phyloP scores from a whole-genome alignment of 2,888 invertebrate genomes.

The Caenorhabditis zanzibari region DNA sequence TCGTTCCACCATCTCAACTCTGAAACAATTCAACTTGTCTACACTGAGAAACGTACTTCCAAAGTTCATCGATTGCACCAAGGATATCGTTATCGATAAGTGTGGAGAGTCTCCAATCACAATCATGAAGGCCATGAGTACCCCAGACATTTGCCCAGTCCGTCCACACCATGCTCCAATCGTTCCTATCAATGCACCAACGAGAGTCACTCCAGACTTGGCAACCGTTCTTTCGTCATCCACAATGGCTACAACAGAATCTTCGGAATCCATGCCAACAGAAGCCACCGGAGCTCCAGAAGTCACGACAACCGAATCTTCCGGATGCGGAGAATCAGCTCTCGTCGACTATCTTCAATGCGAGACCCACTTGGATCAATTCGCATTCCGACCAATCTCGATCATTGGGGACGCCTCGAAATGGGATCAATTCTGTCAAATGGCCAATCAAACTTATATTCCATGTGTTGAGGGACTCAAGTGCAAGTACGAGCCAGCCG shows the following conservation, averaged over 20 bases:
- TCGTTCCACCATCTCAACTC: slow-evolving; percentile 78
- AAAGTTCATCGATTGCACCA: slow-evolving; percentile 80
- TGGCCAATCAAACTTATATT: slow-evolving; percentile 72
- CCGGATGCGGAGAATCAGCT: slow-evolving; percentile 74
- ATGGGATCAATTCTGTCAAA: slow-evolving; percentile 77
- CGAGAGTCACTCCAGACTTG: slow-evolving; percentile 41
- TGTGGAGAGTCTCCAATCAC: slow-evolving; percentile 79
- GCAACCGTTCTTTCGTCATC: slow-evolving; percentile 50
- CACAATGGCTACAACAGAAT: slow-evolving; percentile 27
- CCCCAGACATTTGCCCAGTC: slow-evolving; percentile 75
- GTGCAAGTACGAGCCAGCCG: slow-evolving; percentile 76
- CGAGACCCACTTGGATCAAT: slow-evolving; percentile 78
- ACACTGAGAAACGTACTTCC: slow-evolving; percentile 78
- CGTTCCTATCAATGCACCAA: slow-evolving; percentile 55
- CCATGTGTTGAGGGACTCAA: slow-evolving; percentile 77
- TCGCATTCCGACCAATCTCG: slow-evolving; percentile 78
- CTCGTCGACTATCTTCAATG: slow-evolving; percentile 78
- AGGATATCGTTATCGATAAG: slow-evolving; percentile 78
- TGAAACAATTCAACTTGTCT: slow-evolving; percentile 79
- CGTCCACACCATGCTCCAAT: slow-evolving; percentile 62
- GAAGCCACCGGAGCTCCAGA: slow-evolving; percentile 32
- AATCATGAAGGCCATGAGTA: slow-evolving; percentile 75
- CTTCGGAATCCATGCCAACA: slow-evolving; percentile 6
- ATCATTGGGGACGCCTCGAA: slow-evolving; percentile 77
- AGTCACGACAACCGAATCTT: slow-evolving; percentile 28